Evolutionary conservation across 2,797 vertebrate species (phyloP).

Genomic region (Petrocephalus sullivani): DNA sequence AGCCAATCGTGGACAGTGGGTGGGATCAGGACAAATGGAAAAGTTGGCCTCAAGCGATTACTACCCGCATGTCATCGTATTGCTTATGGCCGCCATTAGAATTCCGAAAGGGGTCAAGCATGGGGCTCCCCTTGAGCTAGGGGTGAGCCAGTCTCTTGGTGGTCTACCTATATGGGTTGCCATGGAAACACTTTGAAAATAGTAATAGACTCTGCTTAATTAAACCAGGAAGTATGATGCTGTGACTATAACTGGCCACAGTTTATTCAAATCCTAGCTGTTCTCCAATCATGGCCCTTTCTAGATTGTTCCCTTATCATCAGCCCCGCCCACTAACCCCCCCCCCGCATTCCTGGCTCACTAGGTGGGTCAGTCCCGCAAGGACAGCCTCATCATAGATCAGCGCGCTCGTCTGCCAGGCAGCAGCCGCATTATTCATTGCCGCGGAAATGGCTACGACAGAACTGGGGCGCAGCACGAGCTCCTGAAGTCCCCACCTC

Average conservation of each 20-base stretch:
- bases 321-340: background rate
- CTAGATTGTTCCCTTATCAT: background rate
- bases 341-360: slow-evolving; percentile 1
- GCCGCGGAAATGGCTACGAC: slow-evolving; percentile 38
- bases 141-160: background rate
- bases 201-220: background rate
- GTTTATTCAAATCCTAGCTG: background rate
- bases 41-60: background rate
- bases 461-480: slow-evolving; percentile 46
- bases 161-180: background rate
- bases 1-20: background rate
- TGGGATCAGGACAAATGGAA: background rate
- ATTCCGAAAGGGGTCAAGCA: background rate
- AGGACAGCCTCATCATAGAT: slow-evolving; percentile 23
- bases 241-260: background rate
- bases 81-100: background rate
- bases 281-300: background rate
- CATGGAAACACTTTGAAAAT: background rate
- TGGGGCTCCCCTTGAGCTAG: background rate
- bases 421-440: slow-evolving; percentile 41
- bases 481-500: slow-evolving; percentile 25
- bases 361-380: background rate
- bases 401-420: slow-evolving; percentile 25
- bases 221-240: background rate
- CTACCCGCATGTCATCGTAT: background rate